Evolutionary conservation across 2,888 invertebrate species (phyloP).

Genomic region (Melipona bicolor): DNA sequence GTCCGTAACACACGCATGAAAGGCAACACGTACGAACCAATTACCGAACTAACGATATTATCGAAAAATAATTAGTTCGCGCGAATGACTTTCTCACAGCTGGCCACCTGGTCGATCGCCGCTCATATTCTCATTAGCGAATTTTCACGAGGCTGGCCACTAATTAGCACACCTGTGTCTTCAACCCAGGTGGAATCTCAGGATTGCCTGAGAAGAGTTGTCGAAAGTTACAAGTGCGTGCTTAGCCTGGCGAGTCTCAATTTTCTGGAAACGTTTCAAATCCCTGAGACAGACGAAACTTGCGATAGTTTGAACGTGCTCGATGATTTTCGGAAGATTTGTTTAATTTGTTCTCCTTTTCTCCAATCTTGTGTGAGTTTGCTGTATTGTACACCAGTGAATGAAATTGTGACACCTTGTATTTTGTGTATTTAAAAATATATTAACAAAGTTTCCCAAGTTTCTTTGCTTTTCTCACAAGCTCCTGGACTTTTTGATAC

Average conservation of each 20-base stretch:
- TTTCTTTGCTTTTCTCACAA: too few species aligned
- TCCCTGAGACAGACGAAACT: not conserved
- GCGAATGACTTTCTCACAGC: slow-evolving; percentile 11
- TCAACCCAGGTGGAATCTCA: not conserved
- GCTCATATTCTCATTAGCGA: slow-evolving; percentile 31
- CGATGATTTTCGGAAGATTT: too few species aligned
- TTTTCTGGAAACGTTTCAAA: slow-evolving; percentile 14
- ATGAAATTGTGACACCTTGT: too few species aligned
- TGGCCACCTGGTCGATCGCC: not conserved
- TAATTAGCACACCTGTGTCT: slow-evolving; percentile 23
- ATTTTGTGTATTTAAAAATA: too few species aligned
- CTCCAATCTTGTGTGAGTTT: too few species aligned
- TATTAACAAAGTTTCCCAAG: too few species aligned
- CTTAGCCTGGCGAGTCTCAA: slow-evolving; percentile 26
- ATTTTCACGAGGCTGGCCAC: slow-evolving; percentile 11
- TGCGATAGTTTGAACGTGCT: not conserved
- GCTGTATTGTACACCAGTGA: too few species aligned
- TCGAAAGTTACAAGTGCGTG: slow-evolving; percentile 19
- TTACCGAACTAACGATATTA: slow-evolving; percentile 30
- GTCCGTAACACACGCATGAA: not conserved
- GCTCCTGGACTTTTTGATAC: too few species aligned
- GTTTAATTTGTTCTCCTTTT: too few species aligned
- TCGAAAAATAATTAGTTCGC: slow-evolving; percentile 46
- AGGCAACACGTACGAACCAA: slow-evolving; percentile 1
- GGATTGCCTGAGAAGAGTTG: slow-evolving; percentile 17